Evolutionary conservation across 2,113 vertebrate genomes (phyloP).

Genomic region (Corythaeola cristata): DNA sequence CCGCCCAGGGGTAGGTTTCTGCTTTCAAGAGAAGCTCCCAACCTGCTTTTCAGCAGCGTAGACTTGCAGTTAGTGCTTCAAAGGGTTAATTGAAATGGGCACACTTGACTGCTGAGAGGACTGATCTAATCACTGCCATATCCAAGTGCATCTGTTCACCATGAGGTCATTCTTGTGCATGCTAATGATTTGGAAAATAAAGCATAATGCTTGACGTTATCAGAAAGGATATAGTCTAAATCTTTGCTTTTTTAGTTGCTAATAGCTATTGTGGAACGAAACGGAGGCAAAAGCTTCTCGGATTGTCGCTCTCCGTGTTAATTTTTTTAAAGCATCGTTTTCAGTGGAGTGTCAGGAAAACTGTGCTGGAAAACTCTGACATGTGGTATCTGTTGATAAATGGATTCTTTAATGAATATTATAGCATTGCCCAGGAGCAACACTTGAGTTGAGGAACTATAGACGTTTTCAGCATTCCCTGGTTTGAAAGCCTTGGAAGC

Average conservation of each 20-base stretch:
- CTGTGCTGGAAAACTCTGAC: slow-evolving; percentile 34
- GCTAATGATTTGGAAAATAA: slow-evolving; percentile 82
- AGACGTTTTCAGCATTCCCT: neutral
- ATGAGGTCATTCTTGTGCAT: slow-evolving; percentile 85
- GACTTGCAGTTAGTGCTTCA: neutral
- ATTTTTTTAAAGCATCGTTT: neutral
- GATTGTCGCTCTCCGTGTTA: neutral
- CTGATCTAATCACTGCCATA: slow-evolving; percentile 84
- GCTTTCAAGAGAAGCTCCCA: neutral
- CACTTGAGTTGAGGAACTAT: slow-evolving; percentile 18
- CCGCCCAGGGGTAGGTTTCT: neutral
- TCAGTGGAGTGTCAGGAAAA: slow-evolving; percentile 14
- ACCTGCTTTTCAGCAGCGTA: neutral
- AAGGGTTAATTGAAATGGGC: slow-evolving; percentile 78
- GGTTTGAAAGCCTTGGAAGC: slow-evolving; percentile 20
- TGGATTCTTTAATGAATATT: slow-evolving; percentile 50
- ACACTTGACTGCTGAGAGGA: slow-evolving; percentile 77
- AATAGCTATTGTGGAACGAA: neutral
- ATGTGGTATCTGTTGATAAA: slow-evolving; percentile 63
- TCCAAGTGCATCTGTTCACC: slow-evolving; percentile 86
- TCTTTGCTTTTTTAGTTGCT: slow-evolving; percentile 64
- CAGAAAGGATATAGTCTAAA: slow-evolving; percentile 60
- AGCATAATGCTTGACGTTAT: slow-evolving; percentile 74
- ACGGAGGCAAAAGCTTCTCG: neutral
- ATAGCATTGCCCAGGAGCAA: slow-evolving; percentile 45